A percentile compares a stretch with the other conserved stretches of the same genome.
Conservation (phyloP, 2,113 vertebrate genomes). For the Oceanodroma tethys region DNA sequence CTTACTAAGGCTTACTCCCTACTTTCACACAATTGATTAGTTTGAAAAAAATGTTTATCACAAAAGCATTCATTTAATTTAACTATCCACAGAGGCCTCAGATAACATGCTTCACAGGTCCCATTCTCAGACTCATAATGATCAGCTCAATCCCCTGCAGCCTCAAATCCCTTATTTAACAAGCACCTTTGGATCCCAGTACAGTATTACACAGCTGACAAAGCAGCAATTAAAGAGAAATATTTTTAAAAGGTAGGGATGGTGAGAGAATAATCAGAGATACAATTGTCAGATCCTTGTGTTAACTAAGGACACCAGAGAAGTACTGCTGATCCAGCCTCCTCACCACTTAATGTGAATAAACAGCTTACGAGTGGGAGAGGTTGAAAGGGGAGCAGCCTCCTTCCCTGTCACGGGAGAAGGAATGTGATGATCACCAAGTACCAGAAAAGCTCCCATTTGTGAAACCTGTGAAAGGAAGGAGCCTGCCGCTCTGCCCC, state of each 20-base stretch:
- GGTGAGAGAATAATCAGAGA: background rate
- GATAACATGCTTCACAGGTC: constrained; percentile 63
- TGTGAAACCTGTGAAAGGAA: constrained; percentile 19
- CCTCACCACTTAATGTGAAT: constrained; percentile 42
- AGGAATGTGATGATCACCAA: constrained; percentile 31
- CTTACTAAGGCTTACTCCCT: constrained; percentile 23
- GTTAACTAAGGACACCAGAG: constrained; percentile 25
- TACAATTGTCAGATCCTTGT: background rate
- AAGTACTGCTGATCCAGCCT: background rate
- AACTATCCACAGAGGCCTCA: constrained; percentile 42
- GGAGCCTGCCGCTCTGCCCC: background rate
- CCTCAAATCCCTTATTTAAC: constrained; percentile 50
- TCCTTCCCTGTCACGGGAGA: constrained; percentile 34
- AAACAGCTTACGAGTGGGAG: constrained; percentile 40
- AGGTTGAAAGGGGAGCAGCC: constrained; percentile 54
- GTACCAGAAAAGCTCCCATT: constrained; percentile 37
- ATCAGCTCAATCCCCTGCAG: constrained; percentile 5
- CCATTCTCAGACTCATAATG: constrained; percentile 38
- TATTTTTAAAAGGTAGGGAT: constrained; percentile 39
- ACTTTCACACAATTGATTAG: constrained; percentile 59
- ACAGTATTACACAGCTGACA: constrained; percentile 23
- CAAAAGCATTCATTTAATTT: constrained; percentile 65
- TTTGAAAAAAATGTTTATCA: constrained; percentile 56
- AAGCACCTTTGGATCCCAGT: constrained; percentile 63
- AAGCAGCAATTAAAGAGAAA: constrained; percentile 60